Base-by-base conservation (phyloP, 2,888 invertebrate genomes). In the Mechanitis messenoides region DNA sequence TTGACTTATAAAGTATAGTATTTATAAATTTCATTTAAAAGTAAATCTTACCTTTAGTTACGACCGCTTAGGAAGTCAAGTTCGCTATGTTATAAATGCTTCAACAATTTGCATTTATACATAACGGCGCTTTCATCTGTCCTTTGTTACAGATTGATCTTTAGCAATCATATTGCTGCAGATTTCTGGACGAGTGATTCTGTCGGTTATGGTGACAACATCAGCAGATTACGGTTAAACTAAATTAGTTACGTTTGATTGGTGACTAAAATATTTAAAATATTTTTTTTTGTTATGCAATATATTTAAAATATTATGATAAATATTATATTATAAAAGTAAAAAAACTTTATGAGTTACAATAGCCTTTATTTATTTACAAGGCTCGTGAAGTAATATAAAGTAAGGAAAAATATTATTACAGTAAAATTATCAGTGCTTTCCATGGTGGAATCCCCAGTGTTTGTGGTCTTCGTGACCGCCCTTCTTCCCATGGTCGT, bases 401-500 rank as follows among this genome's bases (percentile, higher is more conserved):
- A 73, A 72, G 73, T 79, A 83, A 79, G 74, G 79, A 78, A 74
- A 72, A 76, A 71, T 67, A 74, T 74, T 80, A 81, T 74, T 76
- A 72, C 60, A 68, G 68, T 71, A 74, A 69, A 56, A 63, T 61
- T 72, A 71, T 89, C 80, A 85, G 90, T 90, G 86, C 84, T 92
- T 90, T 77, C 89, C 90, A 70, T 90, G 89, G 73, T 92, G 92
- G 86, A 92, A 93, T 68, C 95, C 94, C 89, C 94, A 93, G 74
- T 95, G 93, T 80, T 95, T 94, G 68, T 93, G 94, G 64, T 93
- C 93, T 67, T 94, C 92, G 77, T 95, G 94, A 61, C 93, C 94
- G 56, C 94, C 94, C 78, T 96, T 95, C 86, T 95, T 95, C 72
- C 94, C 95, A 77, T 94, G 94, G 74, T 93, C 93, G 71, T 94